A percentile compares a stretch with the other conserved stretches of the same genome.
Evolutionary conservation across 2,888 invertebrate species (phyloP).

Genomic region (Scaptomyza polygonia): DNA sequence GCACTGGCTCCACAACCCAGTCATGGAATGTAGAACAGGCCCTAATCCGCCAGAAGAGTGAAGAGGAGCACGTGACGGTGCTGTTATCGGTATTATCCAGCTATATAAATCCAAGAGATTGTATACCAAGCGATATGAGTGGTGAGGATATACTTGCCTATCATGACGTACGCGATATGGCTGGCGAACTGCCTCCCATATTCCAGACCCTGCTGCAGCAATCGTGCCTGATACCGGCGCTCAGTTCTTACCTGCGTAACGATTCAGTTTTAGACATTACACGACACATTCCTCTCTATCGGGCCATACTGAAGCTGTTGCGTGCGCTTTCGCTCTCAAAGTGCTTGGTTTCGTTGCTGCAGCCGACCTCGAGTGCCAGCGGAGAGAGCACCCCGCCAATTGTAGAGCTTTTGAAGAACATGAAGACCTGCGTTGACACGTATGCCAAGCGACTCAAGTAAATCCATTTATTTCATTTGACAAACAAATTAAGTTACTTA

Average conservation of each 20-base stretch:
- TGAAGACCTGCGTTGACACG: slow-evolving; percentile 96
- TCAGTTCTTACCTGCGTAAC: slow-evolving; percentile 95
- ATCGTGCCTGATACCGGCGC: slow-evolving; percentile 93
- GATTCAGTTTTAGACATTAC: slow-evolving; percentile 99
- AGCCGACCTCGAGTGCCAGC: slow-evolving; percentile 85
- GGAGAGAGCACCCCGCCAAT: slow-evolving; percentile 87
- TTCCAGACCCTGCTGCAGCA: slow-evolving; percentile 91
- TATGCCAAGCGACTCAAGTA: slow-evolving; percentile 94
- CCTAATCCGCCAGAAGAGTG: slow-evolving; percentile 93
- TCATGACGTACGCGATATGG: slow-evolving; percentile 83
- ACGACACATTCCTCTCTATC: slow-evolving; percentile 96
- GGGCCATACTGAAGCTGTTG: slow-evolving; percentile 92
- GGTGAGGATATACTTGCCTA: slow-evolving; percentile 82
- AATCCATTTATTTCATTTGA: slow-evolving; percentile 58
- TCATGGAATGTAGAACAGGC: slow-evolving; percentile 99
- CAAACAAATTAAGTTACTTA: neutral
- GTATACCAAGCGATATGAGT: slow-evolving; percentile 84
- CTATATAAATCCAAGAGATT: slow-evolving; percentile 91
- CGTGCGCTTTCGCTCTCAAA: slow-evolving; percentile 89
- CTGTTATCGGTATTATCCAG: slow-evolving; percentile 92
- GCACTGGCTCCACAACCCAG: slow-evolving; percentile 97
- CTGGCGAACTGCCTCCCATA: slow-evolving; percentile 87
- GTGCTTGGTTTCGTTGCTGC: slow-evolving; percentile 87
- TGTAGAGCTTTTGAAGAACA: slow-evolving; percentile 91
- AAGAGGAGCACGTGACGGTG: slow-evolving; percentile 97